A percentile compares a stretch with the other conserved stretches of the same genome.
Evolutionary conservation across 1,140 invertebrate species (phyloP).

Genomic region (Drosophila takahashii): DNA sequence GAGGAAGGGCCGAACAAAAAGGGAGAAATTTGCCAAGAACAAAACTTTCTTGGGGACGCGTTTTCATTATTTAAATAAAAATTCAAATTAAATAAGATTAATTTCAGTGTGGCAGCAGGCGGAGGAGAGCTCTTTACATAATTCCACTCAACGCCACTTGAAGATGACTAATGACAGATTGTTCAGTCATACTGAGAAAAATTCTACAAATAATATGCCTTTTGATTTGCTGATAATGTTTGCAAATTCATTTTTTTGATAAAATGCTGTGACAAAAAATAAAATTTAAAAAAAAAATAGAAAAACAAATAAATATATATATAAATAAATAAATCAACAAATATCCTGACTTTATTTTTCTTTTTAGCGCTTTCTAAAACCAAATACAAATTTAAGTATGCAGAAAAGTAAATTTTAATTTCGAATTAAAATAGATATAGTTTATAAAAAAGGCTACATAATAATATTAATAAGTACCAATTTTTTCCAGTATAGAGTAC

Average conservation of each 20-base stretch:
- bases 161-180: conserved; percentile 78
- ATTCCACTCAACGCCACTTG: conserved; percentile 81
- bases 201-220: not conserved
- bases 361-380: no score
- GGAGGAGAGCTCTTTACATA: conserved; percentile 51
- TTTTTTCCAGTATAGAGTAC: conserved; percentile 4
- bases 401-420: no score
- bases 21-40: conserved; percentile 27
- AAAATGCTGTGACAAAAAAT: no score
- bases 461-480: no score
- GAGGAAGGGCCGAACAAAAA: not conserved
- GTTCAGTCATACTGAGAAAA: conserved; percentile 12
- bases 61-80: conserved; percentile 77
- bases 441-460: no score
- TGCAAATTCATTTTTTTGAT: not conserved
- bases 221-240: not conserved
- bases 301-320: no score
- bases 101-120: conserved; percentile 39
- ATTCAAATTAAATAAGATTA: conserved; percentile 82
- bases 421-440: no score
- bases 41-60: conserved; percentile 60
- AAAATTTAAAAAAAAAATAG: not conserved
- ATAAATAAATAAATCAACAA: no score
- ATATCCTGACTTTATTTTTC: no score
- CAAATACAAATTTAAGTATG: no score